Base-by-base conservation (phyloP, 2,888 invertebrate species). In the Psylliodes chrysocephalus region DNA sequence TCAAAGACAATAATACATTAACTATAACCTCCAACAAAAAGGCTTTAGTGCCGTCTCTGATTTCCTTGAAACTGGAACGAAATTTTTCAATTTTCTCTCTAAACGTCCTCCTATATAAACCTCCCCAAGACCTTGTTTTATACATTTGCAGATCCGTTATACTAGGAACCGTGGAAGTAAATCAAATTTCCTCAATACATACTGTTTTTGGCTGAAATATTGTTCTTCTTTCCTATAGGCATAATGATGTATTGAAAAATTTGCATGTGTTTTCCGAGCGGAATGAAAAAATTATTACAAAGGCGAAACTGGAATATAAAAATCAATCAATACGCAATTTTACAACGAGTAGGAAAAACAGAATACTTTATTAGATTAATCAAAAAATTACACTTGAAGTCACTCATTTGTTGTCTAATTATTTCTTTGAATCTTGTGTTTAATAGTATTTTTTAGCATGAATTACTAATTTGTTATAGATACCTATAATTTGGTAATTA, bases 131-230 rank as follows among this genome's bases (percentile, higher is more conserved):
- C 55, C 42, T 56, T 56, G 60, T 64, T 59, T 44, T 14, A 33
- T 62, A 65, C 42, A 65, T 55, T 56, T 55, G 53, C 65, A 59
- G 54, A 53, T 59, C 25, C 25, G 57, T 44, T 40, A 59, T 38
- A 49, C 49, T 33, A 57, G 40, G 57, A 57, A 62, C 57, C 61
- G 54, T 47, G 46, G 47, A 40, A 66, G 53, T 60, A 66, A 66
- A 66, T 66, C 66, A 60, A 66, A 63, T 66, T 66, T 66, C 42
- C 63, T 40, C 44, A 55, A 62, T 63, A 62, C 44, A 66, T 47
- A 35, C 47, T 56, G 60, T 63, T 63, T n/a, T 52, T 55, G 14
- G 44, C 14, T 40, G 60, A 60, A 66, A 66, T 66, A 63, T 66
- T 53, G 56, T 63, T 52, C 51, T 60, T 44, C 56, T 60, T 66